Evolutionary conservation across 2,797 vertebrate species (phyloP).

Genomic region (Schizopygopsis pylzovi): DNA sequence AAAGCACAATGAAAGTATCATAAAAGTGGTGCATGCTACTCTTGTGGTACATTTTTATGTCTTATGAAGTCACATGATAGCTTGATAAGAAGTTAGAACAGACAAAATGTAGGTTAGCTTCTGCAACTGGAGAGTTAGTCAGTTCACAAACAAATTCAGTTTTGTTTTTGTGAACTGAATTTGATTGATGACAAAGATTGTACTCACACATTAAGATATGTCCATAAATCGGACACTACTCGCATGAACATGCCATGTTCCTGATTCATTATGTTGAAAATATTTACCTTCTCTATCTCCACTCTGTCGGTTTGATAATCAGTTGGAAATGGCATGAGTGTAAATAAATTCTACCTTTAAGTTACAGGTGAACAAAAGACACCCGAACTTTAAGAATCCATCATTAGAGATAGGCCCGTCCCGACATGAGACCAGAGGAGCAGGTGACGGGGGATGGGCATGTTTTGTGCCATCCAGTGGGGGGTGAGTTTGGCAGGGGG

Average conservation of each 20-base stretch:
- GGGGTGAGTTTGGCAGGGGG: constrained; percentile 62
- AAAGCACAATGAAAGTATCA: neutral
- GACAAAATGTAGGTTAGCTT: neutral
- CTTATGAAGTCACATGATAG: neutral
- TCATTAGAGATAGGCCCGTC: constrained; percentile 5
- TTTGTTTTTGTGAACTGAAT: neutral
- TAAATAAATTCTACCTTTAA: neutral
- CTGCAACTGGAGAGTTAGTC: neutral
- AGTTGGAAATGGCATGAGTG: neutral
- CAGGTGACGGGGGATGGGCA: neutral
- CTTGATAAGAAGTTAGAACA: neutral
- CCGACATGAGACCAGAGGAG: constrained; percentile 10
- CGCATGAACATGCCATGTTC: neutral
- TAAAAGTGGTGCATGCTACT: neutral
- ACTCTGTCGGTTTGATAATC: neutral
- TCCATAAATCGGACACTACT: neutral
- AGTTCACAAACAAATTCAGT: neutral
- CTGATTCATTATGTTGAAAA: neutral
- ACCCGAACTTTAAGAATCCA: neutral
- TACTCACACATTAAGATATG: neutral
- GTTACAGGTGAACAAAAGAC: neutral
- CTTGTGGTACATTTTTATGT: neutral
- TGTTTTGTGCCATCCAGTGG: constrained; percentile 59
- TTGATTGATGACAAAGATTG: neutral
- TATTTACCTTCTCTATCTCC: neutral